Evolutionary conservation across 2,113 vertebrate species (phyloP), one percentile per base, ranked within the genome.

Genomic region (Clarias macrocephalus): DNA sequence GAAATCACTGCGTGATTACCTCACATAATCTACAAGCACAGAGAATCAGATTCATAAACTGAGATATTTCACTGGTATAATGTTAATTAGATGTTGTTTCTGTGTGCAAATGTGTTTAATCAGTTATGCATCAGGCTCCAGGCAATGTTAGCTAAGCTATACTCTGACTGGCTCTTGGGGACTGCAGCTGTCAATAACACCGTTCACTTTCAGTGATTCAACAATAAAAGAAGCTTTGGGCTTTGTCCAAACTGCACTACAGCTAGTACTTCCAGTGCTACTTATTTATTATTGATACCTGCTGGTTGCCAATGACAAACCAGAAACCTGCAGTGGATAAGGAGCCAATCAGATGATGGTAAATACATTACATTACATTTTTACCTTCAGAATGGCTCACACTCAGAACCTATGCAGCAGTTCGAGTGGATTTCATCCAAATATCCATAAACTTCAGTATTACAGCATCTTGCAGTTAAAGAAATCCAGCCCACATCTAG

Each of bases 201-300:
- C 33, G 48, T 13, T 23, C 28, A 3, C 18, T 82, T 91, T 88
- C 72, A 83, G 86, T 63, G 25, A 89, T 84, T 92, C 89, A 88
- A 88, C 90, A 85, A 83, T 75, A 62, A 65, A 80, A 56, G 16
- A 84, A 85, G 82, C 89, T 87, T 87, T 89, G 86, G 68, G 23
- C 8, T 56, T 0, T 10, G 28, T 88, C 92, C 90, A 87, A 77
- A 63, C 89, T 89, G 90, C 91, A 92, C 90, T 90, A 91, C 16
- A 54, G 62, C 62, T 48, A 16, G 80, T 65, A 60, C 80, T 54
- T 89, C 57, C 87, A 88, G 85, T 87, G 82, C 66, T 52, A 83
- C 73, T 65, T 81, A 91, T 93, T 86, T 91, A 93, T 93, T 91
- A 93, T 91, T 89, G 89, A 93, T 84, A 84, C 30, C 68, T 63